Conservation (phyloP, 2,888 invertebrate genomes). For the Folsomia candida region DNA sequence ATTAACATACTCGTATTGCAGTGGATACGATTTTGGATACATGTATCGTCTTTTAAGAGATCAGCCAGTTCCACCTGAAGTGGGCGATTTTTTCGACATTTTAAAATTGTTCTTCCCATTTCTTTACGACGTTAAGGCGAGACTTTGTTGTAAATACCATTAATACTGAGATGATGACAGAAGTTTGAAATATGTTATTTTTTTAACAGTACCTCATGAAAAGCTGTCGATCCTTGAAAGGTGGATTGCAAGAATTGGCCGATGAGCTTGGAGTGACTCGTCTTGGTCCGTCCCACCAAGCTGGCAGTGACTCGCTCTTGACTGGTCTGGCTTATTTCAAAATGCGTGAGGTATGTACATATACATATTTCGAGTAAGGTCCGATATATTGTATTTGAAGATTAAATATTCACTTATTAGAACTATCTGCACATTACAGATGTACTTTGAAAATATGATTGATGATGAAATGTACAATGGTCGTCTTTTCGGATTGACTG, state of each 20-base stretch:
- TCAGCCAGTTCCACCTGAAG: constrained; percentile 90
- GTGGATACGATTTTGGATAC: constrained; percentile 99
- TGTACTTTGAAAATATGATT: not conserved
- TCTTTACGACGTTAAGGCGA: constrained; percentile 94
- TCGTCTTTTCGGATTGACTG: not conserved
- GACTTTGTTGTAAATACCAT: constrained; percentile 35
- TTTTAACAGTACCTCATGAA: constrained; percentile 1
- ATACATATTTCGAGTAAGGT: not conserved
- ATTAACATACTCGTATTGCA: constrained; percentile 50
- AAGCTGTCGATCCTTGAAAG: not conserved
- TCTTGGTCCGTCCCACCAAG: not conserved
- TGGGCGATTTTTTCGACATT: constrained; percentile 93
- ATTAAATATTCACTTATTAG: not conserved
- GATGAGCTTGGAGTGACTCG: not conserved
- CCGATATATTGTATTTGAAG: not conserved
- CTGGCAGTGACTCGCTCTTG: not conserved
- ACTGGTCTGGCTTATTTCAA: not conserved
- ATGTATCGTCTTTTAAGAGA: constrained; percentile 72
- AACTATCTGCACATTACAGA: not conserved
- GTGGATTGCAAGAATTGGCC: constrained; percentile 4
- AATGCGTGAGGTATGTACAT: not conserved
- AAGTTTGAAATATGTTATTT: not conserved
- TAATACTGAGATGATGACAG: not conserved
- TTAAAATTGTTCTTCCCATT: constrained; percentile 92
- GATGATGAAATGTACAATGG: not conserved